These are phyloP conservation scores for Tachysurus vachellii DNA, from an alignment of 2,113 vertebrate genomes.

Conservation along the genomic window DNA sequence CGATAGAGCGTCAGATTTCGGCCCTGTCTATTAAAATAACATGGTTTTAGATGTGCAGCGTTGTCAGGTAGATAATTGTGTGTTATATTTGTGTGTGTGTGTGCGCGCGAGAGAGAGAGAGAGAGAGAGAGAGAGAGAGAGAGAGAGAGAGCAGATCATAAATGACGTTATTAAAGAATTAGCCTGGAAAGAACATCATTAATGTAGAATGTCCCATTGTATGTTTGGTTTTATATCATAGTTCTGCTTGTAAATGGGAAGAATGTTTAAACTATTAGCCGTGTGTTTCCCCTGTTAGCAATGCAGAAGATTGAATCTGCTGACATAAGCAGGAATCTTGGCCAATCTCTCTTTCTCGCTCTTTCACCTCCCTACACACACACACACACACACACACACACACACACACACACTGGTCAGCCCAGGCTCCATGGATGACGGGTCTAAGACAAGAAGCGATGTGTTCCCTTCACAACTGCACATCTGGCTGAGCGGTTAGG, in stretches of 20 bases:
- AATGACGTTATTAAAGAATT: background rate
- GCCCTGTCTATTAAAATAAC: background rate
- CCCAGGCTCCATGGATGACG: slow-evolving; percentile 1
- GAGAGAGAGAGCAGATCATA: background rate
- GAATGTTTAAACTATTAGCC: slow-evolving; percentile 13
- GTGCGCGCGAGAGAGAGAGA: background rate
- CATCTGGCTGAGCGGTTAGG: slow-evolving; percentile 67
- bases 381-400: background rate
- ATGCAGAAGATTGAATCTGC: background rate
- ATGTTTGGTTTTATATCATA: background rate
- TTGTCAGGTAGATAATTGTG: too few species aligned
- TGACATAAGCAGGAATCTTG: slow-evolving; percentile 6
- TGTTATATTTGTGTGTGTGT: background rate
- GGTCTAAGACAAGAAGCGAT: slow-evolving; percentile 17
- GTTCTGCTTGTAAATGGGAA: background rate
- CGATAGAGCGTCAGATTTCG: background rate
- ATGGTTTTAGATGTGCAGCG: background rate
- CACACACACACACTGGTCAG: background rate
- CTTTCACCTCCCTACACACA: background rate
- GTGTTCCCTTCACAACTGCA: slow-evolving; percentile 41
- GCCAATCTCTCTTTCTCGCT: background rate
- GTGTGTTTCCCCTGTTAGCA: slow-evolving; percentile 1
- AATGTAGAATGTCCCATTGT: background rate
- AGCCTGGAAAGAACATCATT: background rate
- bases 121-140: too few species aligned